phyloP scores from a whole-genome alignment of 2,888 invertebrate species.

The Nasonovia ribisnigri region DNA sequence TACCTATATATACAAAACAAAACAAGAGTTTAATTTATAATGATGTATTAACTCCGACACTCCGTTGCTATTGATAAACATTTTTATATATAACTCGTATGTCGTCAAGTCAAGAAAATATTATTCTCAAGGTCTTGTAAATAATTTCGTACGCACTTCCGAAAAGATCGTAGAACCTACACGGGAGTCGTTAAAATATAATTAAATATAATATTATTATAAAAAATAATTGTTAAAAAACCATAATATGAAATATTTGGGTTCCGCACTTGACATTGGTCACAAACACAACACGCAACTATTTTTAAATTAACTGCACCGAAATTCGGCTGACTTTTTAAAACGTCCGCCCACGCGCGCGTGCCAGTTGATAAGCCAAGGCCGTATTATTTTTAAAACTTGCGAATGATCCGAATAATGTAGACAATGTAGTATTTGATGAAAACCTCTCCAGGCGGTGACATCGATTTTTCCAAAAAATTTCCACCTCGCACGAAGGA shows the following conservation, averaged over 20 bases:
- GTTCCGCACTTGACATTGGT: slow-evolving; percentile 57
- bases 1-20: not conserved
- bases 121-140: not conserved
- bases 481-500: not conserved
- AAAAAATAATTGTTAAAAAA: not conserved
- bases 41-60: not conserved
- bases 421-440: not conserved
- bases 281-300: not conserved
- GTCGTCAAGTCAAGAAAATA: not conserved
- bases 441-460: not conserved
- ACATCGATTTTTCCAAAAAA: not conserved
- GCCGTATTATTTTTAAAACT: slow-evolving; percentile 36
- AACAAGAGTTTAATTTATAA: not conserved
- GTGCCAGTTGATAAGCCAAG: slow-evolving; percentile 47
- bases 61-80: not conserved
- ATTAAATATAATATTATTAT: slow-evolving; percentile 23
- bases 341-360: not conserved
- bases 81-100: not conserved
- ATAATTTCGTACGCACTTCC: not conserved
- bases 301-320: slow-evolving; percentile 31
- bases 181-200: not conserved
- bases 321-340: slow-evolving; percentile 24
- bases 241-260: not conserved
- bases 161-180: not conserved
- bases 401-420: not conserved